Base-by-base conservation (phyloP, 2,113 vertebrate species). In the Poicephalus meyeri region DNA sequence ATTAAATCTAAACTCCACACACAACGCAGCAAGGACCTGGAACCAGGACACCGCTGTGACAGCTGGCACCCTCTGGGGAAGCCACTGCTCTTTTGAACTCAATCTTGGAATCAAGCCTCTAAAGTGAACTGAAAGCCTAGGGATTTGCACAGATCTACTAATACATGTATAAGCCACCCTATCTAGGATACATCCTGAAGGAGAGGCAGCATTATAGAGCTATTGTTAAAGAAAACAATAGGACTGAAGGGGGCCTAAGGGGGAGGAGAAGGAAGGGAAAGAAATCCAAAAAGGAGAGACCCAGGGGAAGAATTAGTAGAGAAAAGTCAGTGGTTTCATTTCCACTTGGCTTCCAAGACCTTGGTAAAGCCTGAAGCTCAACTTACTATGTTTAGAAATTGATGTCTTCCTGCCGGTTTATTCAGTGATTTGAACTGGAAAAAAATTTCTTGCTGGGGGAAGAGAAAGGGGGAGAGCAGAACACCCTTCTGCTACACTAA, bases 1-100 rank as follows among this genome's bases (percentile, higher is more conserved):
- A 24, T 73, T 86, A 89, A 88, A n/a, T 18, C 10, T 41, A 24
- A 76, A 76, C 16, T 64, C 47, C 16, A 60, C 0, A 1, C 14
- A 41, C 0, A 0, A 6, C 5, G 9, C 18, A 33, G 33, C 0
- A 1, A 16, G 1, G 3, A 60, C n/a, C 24, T 47, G 49, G 58
- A 87, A 70, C n/a, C 2, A 1, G 9, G 28, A 33, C 64, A 49
- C 4, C 3, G 4, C 23, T 37, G 33, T 31, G 23, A 41, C 39
- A 80, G 16, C 42, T 2, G 3, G 5, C 31, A 29, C 11, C 52
- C 55, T 55, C 56, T 2, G 2, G 35, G 64, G 60, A 88, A 73
- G 50, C 33, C 25, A 14, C n/a, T 53, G 39, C 16, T 84, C 37
- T 37, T 78, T 65, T 53, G 35, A 85, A 66, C 31, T 69, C 19